Conservation (phyloP, 2,888 invertebrate genomes). For the Malacosoma neustria region DNA sequence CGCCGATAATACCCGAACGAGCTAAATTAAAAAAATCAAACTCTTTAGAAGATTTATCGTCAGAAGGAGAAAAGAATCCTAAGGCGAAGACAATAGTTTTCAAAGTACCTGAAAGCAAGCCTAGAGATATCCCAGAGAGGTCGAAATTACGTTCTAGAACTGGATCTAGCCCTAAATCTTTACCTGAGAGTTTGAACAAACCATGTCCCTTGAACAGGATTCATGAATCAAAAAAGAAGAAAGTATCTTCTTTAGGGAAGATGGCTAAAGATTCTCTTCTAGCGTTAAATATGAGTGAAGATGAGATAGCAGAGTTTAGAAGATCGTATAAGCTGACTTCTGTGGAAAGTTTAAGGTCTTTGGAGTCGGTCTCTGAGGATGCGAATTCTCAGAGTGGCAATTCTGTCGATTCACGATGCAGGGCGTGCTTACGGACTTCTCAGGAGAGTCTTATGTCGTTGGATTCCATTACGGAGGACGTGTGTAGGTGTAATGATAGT, state of each 20-base stretch:
- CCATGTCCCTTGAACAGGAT: conserved; percentile 49
- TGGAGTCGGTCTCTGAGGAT: conserved; percentile 66
- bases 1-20: conserved; percentile 51
- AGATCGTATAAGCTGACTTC: conserved; percentile 59
- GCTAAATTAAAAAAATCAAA: conserved; percentile 57
- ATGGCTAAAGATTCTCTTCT: conserved; percentile 61
- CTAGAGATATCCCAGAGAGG: conserved; percentile 57
- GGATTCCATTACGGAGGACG: conserved; percentile 63
- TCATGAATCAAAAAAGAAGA: conserved; percentile 46
- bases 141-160: conserved; percentile 44
- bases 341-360: conserved; percentile 52
- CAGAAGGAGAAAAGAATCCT: conserved; percentile 30
- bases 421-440: conserved; percentile 49
- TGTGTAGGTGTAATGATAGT: conserved; percentile 41
- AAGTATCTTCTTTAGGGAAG: conserved; percentile 58
- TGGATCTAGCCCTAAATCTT: conserved; percentile 61
- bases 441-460: conserved; percentile 65
- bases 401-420: conserved; percentile 55
- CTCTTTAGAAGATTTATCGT: conserved; percentile 49
- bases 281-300: conserved; percentile 64
- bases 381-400: conserved; percentile 59
- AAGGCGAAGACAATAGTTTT: conserved; percentile 55
- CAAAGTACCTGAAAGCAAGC: conserved; percentile 54
- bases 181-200: conserved; percentile 60
- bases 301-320: conserved; percentile 60